A percentile compares a stretch with the other conserved stretches of the same genome.
Evolutionary conservation across 35 echinoderm and acorn worm genomes (phyloP).

Genomic region (Apostichopus californicus): DNA sequence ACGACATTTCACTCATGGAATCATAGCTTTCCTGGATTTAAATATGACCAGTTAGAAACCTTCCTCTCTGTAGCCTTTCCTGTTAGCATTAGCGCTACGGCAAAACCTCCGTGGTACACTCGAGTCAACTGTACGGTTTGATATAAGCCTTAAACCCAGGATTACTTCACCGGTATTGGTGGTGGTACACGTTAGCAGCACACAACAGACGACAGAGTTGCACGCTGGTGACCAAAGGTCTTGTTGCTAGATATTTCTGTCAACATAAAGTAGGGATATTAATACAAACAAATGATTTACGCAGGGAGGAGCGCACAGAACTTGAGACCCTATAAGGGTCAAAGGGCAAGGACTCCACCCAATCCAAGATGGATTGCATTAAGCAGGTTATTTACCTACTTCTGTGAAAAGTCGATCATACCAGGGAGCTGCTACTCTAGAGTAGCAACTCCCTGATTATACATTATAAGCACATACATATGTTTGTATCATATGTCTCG

Average conservation of each 20-base stretch:
- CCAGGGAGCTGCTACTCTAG: too few species aligned
- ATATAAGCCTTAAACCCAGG: too few species aligned
- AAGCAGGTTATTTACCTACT: too few species aligned
- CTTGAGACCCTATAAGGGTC: background rate
- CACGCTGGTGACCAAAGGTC: background rate
- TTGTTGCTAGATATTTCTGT: background rate
- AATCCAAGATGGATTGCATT: background rate
- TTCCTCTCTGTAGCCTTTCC: background rate
- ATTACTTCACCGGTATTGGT: too few species aligned
- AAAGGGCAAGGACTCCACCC: conserved; percentile 5
- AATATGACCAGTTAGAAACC: background rate
- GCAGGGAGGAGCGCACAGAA: background rate
- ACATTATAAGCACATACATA: too few species aligned
- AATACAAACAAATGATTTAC: conserved; percentile 6
- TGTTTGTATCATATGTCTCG: too few species aligned
- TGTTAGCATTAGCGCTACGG: too few species aligned
- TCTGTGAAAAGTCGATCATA: too few species aligned
- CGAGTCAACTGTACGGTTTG: too few species aligned
- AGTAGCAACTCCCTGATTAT: too few species aligned
- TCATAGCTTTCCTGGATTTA: background rate
- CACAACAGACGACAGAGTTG: background rate
- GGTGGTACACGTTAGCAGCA: background rate
- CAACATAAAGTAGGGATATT: background rate
- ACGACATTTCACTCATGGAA: background rate
- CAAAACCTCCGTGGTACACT: too few species aligned